Evolutionary conservation across 2,888 invertebrate genomes (phyloP), one percentile per base, ranked within the genome.

Genomic region (Leucozona laternaria): DNA sequence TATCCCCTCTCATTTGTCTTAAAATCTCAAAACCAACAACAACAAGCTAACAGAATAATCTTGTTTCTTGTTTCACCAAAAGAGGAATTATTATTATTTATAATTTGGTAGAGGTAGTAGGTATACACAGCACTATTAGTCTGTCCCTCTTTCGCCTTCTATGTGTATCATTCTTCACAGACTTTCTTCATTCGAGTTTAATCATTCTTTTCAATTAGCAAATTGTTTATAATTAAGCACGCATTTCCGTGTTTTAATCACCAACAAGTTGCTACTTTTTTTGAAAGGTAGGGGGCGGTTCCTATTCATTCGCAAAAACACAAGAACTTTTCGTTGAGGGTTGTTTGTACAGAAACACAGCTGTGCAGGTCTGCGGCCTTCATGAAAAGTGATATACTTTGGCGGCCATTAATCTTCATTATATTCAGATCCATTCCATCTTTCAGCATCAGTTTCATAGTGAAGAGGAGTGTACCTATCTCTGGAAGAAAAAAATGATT

Each of bases 151-250:
- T 20, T n/a, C 15, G n/a, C 4, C 6, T 1, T n/a, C 6, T 0
- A 2, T 28, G 17, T 48, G 4, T 20, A 13, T 48, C 20, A 15
- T 17, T 11, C 4, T 64, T 45, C 34, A 31, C 25, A 37, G 22
- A 75, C 25, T 79, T 70, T 76, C 57, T 79, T 79, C 62, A 50
- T 50, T 31, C 66, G 8, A 48, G 43, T 75, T 70, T 75, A 84
- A 84, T 84, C 83, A 84, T 79, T 75, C 79, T 71, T 79, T 84
- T 84, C 83, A 84, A 84, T 79, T 84, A 84, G 79, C 62, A 79
- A 84, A 84, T 84, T 79, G 75, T 71, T 84, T 79, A 57, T 79
- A 75, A 84, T 84, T 84, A 79, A 84, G 50, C 79, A 79, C 68
- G 68, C 37, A 73, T 55, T 58, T 50, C 64, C 43, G 57, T 62